Conservation (phyloP, 2,797 vertebrate species). For the Prunella strophiata region DNA sequence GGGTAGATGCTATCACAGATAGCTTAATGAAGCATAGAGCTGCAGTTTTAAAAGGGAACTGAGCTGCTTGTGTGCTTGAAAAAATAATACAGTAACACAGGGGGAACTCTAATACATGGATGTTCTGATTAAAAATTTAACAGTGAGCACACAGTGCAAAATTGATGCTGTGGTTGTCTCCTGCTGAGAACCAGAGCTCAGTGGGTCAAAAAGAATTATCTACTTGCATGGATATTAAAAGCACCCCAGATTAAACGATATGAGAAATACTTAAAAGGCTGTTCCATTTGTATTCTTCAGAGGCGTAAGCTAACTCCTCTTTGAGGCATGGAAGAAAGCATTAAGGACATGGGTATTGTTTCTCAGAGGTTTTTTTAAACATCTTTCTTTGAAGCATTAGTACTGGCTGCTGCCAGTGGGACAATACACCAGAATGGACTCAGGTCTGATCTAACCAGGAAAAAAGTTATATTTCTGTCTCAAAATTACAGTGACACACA, state of each 20-base stretch:
- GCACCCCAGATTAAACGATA: not conserved
- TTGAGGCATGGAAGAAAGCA: not conserved
- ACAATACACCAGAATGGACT: not conserved
- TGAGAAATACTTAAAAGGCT: not conserved
- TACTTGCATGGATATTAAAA: not conserved
- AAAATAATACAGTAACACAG: not conserved
- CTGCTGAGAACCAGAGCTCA: not conserved
- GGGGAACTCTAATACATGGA: not conserved
- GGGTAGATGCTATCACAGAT: not conserved
- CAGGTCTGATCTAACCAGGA: not conserved
- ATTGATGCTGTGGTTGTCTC: not conserved
- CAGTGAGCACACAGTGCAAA: not conserved
- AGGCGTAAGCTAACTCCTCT: not conserved
- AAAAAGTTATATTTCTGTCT: not conserved
- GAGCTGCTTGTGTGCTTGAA: not conserved
- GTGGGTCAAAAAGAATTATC: not conserved
- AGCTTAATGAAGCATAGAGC: not conserved
- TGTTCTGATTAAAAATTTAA: not conserved
- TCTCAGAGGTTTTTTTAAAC: not conserved
- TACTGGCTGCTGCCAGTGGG: not conserved
- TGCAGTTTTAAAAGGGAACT: not conserved
- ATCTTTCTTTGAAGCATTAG: not conserved
- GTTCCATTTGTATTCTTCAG: not conserved
- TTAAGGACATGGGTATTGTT: not conserved
- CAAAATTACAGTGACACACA: not conserved